phyloP scores from a whole-genome alignment of 2,888 invertebrate genomes.

The Rotaria magnacalcarata region DNA sequence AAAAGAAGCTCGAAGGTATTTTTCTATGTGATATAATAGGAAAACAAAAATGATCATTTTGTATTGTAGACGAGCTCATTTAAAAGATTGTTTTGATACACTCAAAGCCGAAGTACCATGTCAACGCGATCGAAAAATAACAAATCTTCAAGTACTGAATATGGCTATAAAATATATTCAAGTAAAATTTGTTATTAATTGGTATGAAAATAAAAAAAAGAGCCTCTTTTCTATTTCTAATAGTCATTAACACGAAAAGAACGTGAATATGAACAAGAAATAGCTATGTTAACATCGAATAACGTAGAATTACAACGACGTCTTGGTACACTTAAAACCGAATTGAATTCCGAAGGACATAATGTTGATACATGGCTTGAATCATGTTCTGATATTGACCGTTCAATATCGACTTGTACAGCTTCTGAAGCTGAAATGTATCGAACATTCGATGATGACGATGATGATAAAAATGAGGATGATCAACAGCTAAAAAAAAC shows the following conservation, averaged over 20 bases:
- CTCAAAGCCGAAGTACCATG: conserved; percentile 16
- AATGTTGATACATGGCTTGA: conserved; percentile 25
- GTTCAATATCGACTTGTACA: conserved; percentile 4
- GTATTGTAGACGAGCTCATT: neutral
- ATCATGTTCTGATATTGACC: conserved; percentile 8
- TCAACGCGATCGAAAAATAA: conserved; percentile 29
- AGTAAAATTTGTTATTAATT: neutral
- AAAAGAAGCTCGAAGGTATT: conserved; percentile 3
- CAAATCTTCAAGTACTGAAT: conserved; percentile 35
- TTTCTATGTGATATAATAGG: neutral
- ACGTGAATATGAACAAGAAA: conserved; percentile 35
- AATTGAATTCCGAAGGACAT: conserved; percentile 15
- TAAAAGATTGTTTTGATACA: conserved; percentile 23
- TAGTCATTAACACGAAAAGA: conserved; percentile 19
- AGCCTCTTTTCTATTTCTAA: neutral
- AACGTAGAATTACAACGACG: conserved; percentile 22
- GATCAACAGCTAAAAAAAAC: neutral
- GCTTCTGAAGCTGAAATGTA: conserved; percentile 30
- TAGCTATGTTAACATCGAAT: neutral
- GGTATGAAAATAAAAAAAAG: no score
- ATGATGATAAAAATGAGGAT: conserved; percentile 14
- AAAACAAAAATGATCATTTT: neutral
- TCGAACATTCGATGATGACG: conserved; percentile 16
- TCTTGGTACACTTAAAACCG: neutral
- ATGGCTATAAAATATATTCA: conserved; percentile 35